Base-by-base conservation (phyloP, 2,113 vertebrate genomes). In the Maccullochella peelii region DNA sequence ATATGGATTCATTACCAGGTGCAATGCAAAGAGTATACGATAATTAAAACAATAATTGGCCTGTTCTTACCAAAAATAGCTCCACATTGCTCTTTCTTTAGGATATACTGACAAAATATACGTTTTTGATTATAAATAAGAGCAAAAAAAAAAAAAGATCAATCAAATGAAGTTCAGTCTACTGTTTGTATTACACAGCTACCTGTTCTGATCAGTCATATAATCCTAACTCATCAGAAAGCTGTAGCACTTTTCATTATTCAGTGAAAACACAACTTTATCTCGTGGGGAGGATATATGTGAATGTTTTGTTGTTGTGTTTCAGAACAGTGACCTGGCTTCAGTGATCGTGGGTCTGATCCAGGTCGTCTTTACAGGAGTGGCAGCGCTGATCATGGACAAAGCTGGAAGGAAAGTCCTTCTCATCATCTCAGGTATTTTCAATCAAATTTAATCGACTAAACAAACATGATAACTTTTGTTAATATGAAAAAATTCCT, bases 351-450 rank as follows among this genome's bases (percentile, higher is more conserved):
- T 99, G 77, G 97, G 95, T 20, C 59, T 94, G 69, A 94, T 96
- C 73, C 98, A 99, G 93, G 97, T 99, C 6, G 36, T 96, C 61
- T 97, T 98, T 77, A 99, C 98, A 0, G 96, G 90, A 0, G 38
- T 96, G 10, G 97, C 97, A 0, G 97, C 97, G 0, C 63, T 97
- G 11, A 75, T 97, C 87, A 97, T 98, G 95, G 98, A 99, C 93
- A 95, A 89, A 91, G 97, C 96, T 0, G 98, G 98, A 55, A 92
- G 98, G 67, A 98, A 97, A 89, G 58, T 97, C 67, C 96, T 99
- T 0, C 96, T 99, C 38, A 63, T 94, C 40, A 14, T 97, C 72
- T 99, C 98, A 91, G 98, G 98, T 94, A 77, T 23, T 55, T 62
- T 63, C 18, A 58, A 0, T 33, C 5, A n/a, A 9, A 30, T 23